Base-by-base conservation (phyloP, 2,797 vertebrate genomes). In the Hyperoplus immaculatus region DNA sequence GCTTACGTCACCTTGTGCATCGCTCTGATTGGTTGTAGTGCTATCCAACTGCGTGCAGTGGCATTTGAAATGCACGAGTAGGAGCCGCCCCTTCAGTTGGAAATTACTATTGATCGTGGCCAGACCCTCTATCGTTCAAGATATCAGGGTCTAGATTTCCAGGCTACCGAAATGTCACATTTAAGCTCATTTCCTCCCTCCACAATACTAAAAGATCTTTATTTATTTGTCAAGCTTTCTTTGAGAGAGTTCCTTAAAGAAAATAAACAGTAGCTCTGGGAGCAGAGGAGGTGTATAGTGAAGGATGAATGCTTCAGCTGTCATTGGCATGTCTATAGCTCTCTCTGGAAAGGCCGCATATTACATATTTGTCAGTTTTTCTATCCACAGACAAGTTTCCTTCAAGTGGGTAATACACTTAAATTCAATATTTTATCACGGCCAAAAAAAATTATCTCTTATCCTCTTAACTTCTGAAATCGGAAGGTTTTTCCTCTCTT, bases 351-450 rank as follows among this genome's bases (percentile, higher is more conserved):
- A 46, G 8, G 29, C 12, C 2, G 2, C 13, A 41, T 43, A 73
- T 42, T 13, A 45, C 50, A 10, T n/a, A 29, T 45, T 57, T 46
- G 65, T 45, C 5, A 56, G 15, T 59, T 38, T 71, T 38, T 71
- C 14, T 13, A 14, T 51, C 38, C 51, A 78, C 50, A 69, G 51
- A 12, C 2, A 38, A 53, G 13, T 45, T 58, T 75, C 47, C 39
- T 42, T 59, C 18, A 53, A 46, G 39, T 41, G 63, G 29, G 56
- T 47, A 29, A 12, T 4, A 21, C 18, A 56, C 36, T 57, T 63
- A 9, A 72, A 69, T 80, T 42, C 38, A 63, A 59, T n/a, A 62
- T 68, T 75, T 59, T 12, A 56, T 42, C 36, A 54, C 29, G n/a
- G 16, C 29, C 15, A 73, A 51, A 64, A n/a, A 55, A 29, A 29